Conservation (phyloP, 2,888 invertebrate species). For the Leptopilina myrica region DNA sequence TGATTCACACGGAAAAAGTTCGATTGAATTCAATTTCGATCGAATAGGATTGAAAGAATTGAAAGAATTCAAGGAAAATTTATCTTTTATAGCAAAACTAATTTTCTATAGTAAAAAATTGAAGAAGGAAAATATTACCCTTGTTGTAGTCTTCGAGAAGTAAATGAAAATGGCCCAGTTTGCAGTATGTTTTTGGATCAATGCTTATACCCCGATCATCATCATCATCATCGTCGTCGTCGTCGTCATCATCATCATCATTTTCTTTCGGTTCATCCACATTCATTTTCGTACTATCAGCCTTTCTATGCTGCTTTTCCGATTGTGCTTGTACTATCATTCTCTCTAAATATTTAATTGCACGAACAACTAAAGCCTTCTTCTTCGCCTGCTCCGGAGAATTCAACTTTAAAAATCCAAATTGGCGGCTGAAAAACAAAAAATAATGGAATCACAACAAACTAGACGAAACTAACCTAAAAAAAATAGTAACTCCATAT, state of each 20-base stretch:
- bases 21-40: no score
- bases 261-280: slow-evolving; percentile 64
- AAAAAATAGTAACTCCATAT: not conserved
- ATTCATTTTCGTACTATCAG: slow-evolving; percentile 71
- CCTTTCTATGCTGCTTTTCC: slow-evolving; percentile 77
- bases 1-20: no score
- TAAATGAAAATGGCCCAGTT: slow-evolving; percentile 96
- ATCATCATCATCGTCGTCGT: slow-evolving; percentile 64
- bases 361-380: slow-evolving; percentile 87
- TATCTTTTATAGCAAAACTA: no score
- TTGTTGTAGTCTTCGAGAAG: slow-evolving; percentile 95
- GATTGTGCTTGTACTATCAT: slow-evolving; percentile 89
- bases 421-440: slow-evolving; percentile 86
- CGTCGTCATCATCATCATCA: slow-evolving; percentile 51
- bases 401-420: slow-evolving; percentile 91
- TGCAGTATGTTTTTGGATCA: slow-evolving; percentile 94
- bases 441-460: not conserved
- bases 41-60: no score
- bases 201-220: slow-evolving; percentile 85
- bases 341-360: slow-evolving; percentile 90
- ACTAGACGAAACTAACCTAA: not conserved
- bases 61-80: no score
- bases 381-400: slow-evolving; percentile 89
- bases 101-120: no score
- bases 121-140: slow-evolving; percentile 80